Conservation (phyloP, 2,113 vertebrate species). For the Lonchura striata region DNA sequence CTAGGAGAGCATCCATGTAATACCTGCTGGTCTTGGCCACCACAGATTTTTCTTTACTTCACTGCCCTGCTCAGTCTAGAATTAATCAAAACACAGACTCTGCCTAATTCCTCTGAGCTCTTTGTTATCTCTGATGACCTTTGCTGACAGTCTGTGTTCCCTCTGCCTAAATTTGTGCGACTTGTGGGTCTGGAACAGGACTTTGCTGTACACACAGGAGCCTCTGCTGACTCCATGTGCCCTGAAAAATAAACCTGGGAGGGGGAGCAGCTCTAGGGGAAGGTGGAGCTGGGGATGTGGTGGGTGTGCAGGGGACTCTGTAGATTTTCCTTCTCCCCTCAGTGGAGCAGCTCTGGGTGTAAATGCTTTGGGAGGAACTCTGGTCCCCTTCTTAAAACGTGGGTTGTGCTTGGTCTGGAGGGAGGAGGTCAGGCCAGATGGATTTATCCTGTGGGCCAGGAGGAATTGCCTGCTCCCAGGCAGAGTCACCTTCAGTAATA, state of each 20-base stretch:
- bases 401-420: not conserved
- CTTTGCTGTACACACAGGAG: not conserved
- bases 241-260: not conserved
- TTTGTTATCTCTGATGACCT: not conserved
- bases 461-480: not conserved
- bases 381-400: fast-evolving
- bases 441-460: not conserved
- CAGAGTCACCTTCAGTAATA: not conserved
- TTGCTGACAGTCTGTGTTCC: not conserved
- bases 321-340: too few relatives aligned
- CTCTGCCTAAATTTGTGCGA: not conserved
- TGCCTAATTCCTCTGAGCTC: not conserved
- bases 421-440: not conserved
- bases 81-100: not conserved
- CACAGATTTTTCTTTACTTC: not conserved
- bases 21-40: not conserved
- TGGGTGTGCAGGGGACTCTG: not conserved
- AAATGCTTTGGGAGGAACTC: fast-evolving
- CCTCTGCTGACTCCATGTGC: not conserved
- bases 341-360: fast-evolving
- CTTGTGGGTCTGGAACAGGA: not conserved
- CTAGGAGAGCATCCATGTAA: not conserved
- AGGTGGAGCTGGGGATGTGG: fast-evolving
- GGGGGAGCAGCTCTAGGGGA: not conserved
- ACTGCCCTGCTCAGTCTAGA: not conserved